Percentiles rank a stretch among this genome's conserved stretches.
Evolutionary conservation across 2,113 vertebrate species (phyloP).

Genomic region (Megalops atlanticus): DNA sequence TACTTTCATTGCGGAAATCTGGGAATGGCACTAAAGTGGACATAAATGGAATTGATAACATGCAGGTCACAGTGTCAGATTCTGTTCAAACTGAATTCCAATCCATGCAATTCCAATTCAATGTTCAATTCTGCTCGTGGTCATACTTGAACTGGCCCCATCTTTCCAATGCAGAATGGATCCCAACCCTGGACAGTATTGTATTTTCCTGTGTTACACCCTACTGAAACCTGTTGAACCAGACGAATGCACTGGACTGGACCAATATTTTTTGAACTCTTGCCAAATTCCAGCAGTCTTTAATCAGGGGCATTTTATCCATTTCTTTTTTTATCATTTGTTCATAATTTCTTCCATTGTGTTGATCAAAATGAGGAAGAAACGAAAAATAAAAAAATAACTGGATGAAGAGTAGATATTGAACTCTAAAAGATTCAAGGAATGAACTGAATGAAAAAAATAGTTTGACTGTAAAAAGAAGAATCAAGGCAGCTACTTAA

Average conservation of each 20-base stretch:
- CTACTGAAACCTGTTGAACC: slow-evolving; percentile 38
- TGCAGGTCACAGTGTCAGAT: neutral
- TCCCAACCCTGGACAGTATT: neutral
- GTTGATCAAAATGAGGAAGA: slow-evolving; percentile 65
- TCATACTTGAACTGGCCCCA: neutral
- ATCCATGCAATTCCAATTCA: neutral
- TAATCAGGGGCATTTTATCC: slow-evolving; percentile 59
- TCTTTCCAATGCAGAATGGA: neutral
- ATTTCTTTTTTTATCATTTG: slow-evolving; percentile 59
- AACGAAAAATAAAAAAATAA: slow-evolving; percentile 40
- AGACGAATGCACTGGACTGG: slow-evolving; percentile 59
- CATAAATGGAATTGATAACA: neutral
- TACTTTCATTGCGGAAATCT: neutral
- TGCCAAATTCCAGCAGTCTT: slow-evolving; percentile 68
- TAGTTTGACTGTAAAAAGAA: slow-evolving; percentile 47
- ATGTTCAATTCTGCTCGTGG: neutral
- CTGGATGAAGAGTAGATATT: neutral
- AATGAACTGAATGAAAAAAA: slow-evolving; percentile 50
- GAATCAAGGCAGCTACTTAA: slow-evolving; percentile 77
- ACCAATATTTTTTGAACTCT: slow-evolving; percentile 45
- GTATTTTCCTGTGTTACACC: slow-evolving; percentile 13
- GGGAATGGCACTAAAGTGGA: neutral
- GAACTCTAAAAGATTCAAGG: slow-evolving; percentile 14
- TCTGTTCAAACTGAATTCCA: neutral
- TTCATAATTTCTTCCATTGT: slow-evolving; percentile 62